A percentile compares a stretch with the other conserved stretches of the same genome.
These are phyloP conservation scores for Sarcophaga rosellei DNA, from an alignment of 2,888 invertebrate genomes.

Conservation along the genomic window DNA sequence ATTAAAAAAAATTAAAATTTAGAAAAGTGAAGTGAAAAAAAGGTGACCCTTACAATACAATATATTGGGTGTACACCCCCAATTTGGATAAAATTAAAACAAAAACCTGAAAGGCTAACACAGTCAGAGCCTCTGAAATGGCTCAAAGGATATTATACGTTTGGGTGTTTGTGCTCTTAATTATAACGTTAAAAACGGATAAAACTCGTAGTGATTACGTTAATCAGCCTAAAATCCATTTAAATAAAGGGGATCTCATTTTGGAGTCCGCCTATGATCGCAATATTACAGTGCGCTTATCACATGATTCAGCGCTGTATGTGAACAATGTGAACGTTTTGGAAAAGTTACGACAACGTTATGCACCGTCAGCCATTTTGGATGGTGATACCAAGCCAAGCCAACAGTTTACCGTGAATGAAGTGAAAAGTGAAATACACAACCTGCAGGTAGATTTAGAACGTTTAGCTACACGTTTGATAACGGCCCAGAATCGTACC, in stretches of 20 bases:
- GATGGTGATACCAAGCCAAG: constrained; percentile 32
- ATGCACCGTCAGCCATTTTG: constrained; percentile 28
- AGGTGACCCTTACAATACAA: not conserved
- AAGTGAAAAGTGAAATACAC: constrained; percentile 70
- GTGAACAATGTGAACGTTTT: constrained; percentile 87
- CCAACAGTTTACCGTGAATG: constrained; percentile 61
- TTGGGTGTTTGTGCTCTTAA: not conserved
- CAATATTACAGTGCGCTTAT: constrained; percentile 88
- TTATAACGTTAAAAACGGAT: constrained; percentile 10
- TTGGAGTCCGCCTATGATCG: constrained; percentile 88
- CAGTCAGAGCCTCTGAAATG: constrained; percentile 4
- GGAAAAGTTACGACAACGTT: constrained; percentile 72
- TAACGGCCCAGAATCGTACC: constrained; percentile 69
- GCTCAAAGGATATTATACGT: not conserved
- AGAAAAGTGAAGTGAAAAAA: constrained; percentile 25
- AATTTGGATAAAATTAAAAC: constrained; percentile 24
- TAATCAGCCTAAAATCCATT: constrained; percentile 74
- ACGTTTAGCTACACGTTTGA: constrained; percentile 68
- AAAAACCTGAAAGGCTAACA: not conserved
- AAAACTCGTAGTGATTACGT: constrained; percentile 42
- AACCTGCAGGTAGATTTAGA: constrained; percentile 70
- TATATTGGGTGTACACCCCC: constrained; percentile 43
- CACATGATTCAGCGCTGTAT: constrained; percentile 86
- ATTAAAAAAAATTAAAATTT: constrained; percentile 6
- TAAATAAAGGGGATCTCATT: constrained; percentile 88